A percentile compares a stretch with the other conserved stretches of the same genome.
phyloP scores from a whole-genome alignment of 53 echinoderm and acorn worm species.

The Temnopleurus reevesii region DNA sequence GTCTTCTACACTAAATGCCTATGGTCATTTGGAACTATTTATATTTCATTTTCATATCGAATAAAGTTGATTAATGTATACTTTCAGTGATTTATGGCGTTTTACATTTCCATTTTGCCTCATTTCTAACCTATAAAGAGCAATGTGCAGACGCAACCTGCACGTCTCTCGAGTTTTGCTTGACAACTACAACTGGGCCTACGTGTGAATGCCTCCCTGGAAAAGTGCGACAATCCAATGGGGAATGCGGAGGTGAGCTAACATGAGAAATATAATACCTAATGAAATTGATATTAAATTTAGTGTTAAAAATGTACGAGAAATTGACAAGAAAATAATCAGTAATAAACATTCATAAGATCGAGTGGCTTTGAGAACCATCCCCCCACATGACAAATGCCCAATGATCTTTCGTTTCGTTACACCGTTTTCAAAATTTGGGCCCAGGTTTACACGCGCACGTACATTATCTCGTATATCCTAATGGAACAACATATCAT shows the following conservation, averaged over 20 bases:
- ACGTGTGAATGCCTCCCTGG: neutral
- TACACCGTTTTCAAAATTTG: too few species aligned
- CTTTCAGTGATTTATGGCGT: too few species aligned
- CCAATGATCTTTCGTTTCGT: too few species aligned
- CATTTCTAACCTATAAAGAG: neutral
- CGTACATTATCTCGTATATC: neutral
- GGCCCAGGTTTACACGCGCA: neutral
- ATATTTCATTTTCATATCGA: too few species aligned
- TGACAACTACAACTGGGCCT: neutral
- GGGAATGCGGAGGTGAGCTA: neutral
- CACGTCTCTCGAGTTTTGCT: neutral
- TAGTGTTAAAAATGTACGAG: too few species aligned
- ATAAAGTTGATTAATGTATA: too few species aligned
- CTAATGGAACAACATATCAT: neutral
- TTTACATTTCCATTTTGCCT: neutral
- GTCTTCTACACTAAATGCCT: too few species aligned
- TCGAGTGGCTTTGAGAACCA: too few species aligned
- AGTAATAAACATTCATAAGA: neutral
- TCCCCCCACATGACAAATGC: too few species aligned
- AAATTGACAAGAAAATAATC: neutral
- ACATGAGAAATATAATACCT: neutral
- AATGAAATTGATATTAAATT: too few species aligned
- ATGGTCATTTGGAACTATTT: too few species aligned
- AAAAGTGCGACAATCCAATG: neutral
- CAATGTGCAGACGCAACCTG: neutral